phyloP scores from a whole-genome alignment of 2,113 vertebrate genomes.

The Grammomys surdaster region DNA sequence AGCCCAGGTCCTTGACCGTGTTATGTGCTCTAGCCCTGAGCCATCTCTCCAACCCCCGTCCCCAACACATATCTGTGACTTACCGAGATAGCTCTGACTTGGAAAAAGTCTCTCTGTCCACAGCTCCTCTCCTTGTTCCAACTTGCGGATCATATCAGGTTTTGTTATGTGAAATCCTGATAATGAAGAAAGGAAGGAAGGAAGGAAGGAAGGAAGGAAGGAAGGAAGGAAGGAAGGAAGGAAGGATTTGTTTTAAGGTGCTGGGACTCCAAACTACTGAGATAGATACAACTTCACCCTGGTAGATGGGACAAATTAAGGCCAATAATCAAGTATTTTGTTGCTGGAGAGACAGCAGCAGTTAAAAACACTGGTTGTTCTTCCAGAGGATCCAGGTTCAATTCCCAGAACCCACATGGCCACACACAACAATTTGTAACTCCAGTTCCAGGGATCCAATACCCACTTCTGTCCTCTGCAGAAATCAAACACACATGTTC shows the following conservation, averaged over 20 bases:
- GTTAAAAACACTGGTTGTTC: background rate
- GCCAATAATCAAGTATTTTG: background rate
- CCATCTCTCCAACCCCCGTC: too few species aligned
- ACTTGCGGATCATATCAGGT: constrained; percentile 75
- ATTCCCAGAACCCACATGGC: background rate
- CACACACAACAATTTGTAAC: background rate
- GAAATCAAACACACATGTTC: background rate
- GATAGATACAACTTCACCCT: background rate
- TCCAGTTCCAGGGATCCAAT: background rate
- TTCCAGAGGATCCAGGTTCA: background rate
- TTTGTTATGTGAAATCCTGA: constrained; percentile 77
- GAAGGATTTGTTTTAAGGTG: constrained; percentile 51
- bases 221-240: background rate
- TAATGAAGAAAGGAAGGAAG: constrained; percentile 14
- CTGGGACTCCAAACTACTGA: constrained; percentile 44
- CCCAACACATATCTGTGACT: constrained; percentile 41
- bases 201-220: too few species aligned
- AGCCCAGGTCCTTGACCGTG: background rate
- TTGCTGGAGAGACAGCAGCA: background rate
- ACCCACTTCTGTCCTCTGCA: background rate
- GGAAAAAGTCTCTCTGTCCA: constrained; percentile 76
- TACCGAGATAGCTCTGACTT: constrained; percentile 68
- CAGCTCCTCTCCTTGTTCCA: constrained; percentile 79
- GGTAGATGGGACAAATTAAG: constrained; percentile 21
- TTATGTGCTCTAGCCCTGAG: too few species aligned